These are phyloP conservation scores for Epiblema foenella DNA, from an alignment of 2,888 invertebrate genomes.

Conservation along the genomic window DNA sequence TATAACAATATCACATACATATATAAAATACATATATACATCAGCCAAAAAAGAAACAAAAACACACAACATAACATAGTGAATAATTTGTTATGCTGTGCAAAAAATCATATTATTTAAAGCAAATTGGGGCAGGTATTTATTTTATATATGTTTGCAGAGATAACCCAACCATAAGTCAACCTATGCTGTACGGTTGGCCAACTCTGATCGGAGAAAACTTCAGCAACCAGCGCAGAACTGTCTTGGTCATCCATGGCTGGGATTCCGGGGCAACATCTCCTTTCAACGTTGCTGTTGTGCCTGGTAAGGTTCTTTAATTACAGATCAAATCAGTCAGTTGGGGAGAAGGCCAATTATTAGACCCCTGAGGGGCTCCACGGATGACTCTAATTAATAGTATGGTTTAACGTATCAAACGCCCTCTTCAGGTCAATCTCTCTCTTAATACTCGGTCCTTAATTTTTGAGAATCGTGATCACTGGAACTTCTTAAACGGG, in stretches of 20 bases:
- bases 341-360: background rate
- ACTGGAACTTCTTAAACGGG: too few species aligned
- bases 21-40: too few species aligned
- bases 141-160: background rate
- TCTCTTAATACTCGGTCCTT: background rate
- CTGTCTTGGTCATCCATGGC: conserved; percentile 23
- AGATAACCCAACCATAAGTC: conserved; percentile 29
- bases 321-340: background rate
- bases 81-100: too few species aligned
- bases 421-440: background rate
- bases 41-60: too few species aligned
- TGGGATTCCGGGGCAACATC: conserved; percentile 13
- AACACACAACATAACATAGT: too few species aligned
- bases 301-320: conserved; percentile 16
- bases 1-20: too few species aligned
- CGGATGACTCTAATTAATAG: background rate
- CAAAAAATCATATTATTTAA: background rate
- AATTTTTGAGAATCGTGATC: too few species aligned
- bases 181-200: conserved; percentile 28
- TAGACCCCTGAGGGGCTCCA: background rate
- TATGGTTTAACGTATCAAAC: background rate
- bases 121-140: too few species aligned
- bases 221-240: background rate
- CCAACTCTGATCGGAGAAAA: conserved; percentile 14
- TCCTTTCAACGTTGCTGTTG: background rate